These are phyloP conservation scores for Hofmannophila pseudospretella DNA, from an alignment of 2,888 invertebrate species.

Conservation along the genomic window DNA sequence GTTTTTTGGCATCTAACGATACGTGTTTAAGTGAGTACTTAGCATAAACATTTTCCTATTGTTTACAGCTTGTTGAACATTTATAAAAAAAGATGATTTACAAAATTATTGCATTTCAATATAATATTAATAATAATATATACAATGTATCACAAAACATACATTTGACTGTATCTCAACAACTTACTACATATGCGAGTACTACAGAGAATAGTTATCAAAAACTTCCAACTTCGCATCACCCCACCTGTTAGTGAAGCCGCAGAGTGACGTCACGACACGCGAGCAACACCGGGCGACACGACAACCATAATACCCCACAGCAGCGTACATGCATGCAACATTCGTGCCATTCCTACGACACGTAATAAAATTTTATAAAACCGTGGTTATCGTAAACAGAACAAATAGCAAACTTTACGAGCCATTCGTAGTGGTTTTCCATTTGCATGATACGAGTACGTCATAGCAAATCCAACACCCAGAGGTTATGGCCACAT, in stretches of 20 bases:
- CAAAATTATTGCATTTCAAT: too few species aligned
- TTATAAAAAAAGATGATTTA: too few species aligned
- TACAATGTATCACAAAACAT: too few species aligned
- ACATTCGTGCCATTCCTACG: slow-evolving; percentile 35
- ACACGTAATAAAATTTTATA: slow-evolving; percentile 61
- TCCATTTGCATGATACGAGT: slow-evolving; percentile 66
- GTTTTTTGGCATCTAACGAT: too few species aligned
- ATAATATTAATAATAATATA: too few species aligned
- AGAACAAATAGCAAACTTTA: slow-evolving; percentile 71
- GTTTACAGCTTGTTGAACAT: too few species aligned
- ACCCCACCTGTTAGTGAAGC: neutral
- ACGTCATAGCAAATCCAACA: slow-evolving; percentile 40
- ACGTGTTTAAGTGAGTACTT: too few species aligned
- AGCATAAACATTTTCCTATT: too few species aligned
- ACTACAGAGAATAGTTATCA: too few species aligned
- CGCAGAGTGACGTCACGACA: neutral
- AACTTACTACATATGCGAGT: too few species aligned
- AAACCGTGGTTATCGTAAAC: slow-evolving; percentile 72
- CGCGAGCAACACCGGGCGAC: neutral
- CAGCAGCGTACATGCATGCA: slow-evolving; percentile 15
- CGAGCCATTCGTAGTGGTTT: slow-evolving; percentile 65
- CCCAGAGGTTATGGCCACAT: slow-evolving; percentile 32
- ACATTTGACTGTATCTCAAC: too few species aligned
- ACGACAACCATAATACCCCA: neutral
- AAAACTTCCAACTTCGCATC: neutral